These are phyloP conservation scores for Dasypogon diadema DNA, from an alignment of 2,888 invertebrate genomes.

Conservation along the genomic window DNA sequence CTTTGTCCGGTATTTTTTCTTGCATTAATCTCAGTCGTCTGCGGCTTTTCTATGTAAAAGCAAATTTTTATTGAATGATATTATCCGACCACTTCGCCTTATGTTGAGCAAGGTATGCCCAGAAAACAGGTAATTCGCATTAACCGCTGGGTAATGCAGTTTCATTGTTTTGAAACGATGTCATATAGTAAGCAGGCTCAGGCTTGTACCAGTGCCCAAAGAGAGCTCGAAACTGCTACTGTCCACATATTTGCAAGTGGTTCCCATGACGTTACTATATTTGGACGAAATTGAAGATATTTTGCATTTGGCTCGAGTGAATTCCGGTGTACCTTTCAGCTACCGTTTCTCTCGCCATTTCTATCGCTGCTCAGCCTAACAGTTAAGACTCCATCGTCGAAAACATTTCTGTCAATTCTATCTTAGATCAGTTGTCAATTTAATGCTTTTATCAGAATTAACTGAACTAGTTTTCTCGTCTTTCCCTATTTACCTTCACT, in stretches of 20 bases:
- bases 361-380: neutral
- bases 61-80: constrained; percentile 30
- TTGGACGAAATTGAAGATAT: constrained; percentile 38
- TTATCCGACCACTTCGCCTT: constrained; percentile 3
- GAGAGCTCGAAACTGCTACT: constrained; percentile 5
- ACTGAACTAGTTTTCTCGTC: constrained; percentile 40
- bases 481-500: constrained; percentile 2
- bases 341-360: neutral
- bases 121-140: constrained; percentile 19
- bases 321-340: constrained; percentile 3
- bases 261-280: constrained; percentile 36
- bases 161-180: constrained; percentile 43
- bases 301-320: constrained; percentile 21
- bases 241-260: constrained; percentile 1
- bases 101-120: constrained; percentile 6
- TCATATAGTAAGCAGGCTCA: neutral
- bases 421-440: constrained; percentile 33
- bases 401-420: constrained; percentile 37
- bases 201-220: neutral
- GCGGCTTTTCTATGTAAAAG: constrained; percentile 29
- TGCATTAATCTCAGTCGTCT: constrained; percentile 1
- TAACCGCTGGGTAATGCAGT: constrained; percentile 15
- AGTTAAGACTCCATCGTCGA: constrained; percentile 15
- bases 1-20: constrained; percentile 27
- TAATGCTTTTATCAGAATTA: constrained; percentile 21